Evolutionary conservation across 2,797 vertebrate species (phyloP).

Genomic region (Diplodus puntazzo): DNA sequence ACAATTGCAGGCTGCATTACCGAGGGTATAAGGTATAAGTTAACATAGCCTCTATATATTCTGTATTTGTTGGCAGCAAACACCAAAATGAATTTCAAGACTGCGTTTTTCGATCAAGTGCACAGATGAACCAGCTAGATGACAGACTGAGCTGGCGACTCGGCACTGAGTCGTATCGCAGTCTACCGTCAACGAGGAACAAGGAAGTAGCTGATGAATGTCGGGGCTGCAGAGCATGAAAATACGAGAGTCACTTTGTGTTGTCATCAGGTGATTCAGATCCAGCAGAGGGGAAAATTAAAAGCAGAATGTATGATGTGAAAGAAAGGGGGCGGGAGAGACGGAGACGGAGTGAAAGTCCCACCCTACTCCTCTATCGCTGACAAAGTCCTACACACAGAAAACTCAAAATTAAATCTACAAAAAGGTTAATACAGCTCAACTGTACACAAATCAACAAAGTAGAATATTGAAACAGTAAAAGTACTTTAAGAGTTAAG

Average conservation of each 20-base stretch:
- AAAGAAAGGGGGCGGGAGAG: neutral
- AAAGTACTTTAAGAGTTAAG: no score
- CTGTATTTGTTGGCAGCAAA: constrained; percentile 18
- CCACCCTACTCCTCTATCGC: neutral
- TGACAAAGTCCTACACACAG: neutral
- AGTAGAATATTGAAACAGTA: no score
- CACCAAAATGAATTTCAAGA: neutral
- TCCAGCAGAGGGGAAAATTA: constrained; percentile 25
- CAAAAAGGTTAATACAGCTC: neutral
- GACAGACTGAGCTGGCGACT: neutral
- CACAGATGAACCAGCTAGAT: constrained; percentile 24
- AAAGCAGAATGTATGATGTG: constrained; percentile 41
- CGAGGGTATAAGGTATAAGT: neutral
- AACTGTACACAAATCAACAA: neutral
- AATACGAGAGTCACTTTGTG: constrained; percentile 27
- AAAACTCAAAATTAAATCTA: neutral
- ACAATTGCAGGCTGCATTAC: neutral
- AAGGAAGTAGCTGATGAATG: constrained; percentile 24
- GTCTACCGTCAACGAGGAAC: constrained; percentile 14
- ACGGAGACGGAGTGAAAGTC: neutral
- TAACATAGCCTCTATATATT: neutral
- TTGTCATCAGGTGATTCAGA: constrained; percentile 57
- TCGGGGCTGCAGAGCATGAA: constrained; percentile 22
- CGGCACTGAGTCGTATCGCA: constrained; percentile 3
- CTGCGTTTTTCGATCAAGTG: constrained; percentile 17